A percentile compares a stretch with the other conserved stretches of the same genome.
Conservation (phyloP, 2,888 invertebrate genomes). For the Drymonia ruficornis region DNA sequence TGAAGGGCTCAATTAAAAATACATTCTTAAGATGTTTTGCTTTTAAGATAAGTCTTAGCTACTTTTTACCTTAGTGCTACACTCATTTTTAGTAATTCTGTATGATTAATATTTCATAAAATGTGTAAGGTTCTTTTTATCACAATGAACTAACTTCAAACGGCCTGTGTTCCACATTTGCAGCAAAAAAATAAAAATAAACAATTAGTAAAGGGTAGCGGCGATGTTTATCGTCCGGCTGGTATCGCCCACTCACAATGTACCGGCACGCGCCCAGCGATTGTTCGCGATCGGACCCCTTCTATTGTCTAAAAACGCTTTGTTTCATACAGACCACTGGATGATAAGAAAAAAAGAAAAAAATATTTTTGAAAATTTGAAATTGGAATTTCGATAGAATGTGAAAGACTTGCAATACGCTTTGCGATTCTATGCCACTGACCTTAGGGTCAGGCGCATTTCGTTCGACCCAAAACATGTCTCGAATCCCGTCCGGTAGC, state of each 20-base stretch:
- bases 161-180: constrained; percentile 12
- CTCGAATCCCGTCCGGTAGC: too few relatives aligned
- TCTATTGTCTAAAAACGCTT: constrained; percentile 53
- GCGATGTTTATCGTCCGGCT: constrained; percentile 48
- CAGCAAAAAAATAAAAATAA: constrained; percentile 20
- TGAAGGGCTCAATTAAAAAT: too few relatives aligned
- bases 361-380: constrained; percentile 17
- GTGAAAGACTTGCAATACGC: not conserved
- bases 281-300: constrained; percentile 48
- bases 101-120: too few relatives aligned
- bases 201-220: constrained; percentile 45
- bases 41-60: too few relatives aligned
- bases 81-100: too few relatives aligned
- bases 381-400: constrained; percentile 9
- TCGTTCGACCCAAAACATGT: too few relatives aligned
- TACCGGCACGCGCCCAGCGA: constrained; percentile 56
- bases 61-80: too few relatives aligned
- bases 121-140: too few relatives aligned
- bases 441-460: too few relatives aligned
- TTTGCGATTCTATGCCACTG: too few relatives aligned
- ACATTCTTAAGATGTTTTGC: too few relatives aligned
- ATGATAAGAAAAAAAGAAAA: constrained; percentile 42
- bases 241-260: constrained; percentile 44
- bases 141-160: not conserved
- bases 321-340: constrained; percentile 47